phyloP scores from a whole-genome alignment of 2,113 vertebrate species.

The Ailurus styani region DNA sequence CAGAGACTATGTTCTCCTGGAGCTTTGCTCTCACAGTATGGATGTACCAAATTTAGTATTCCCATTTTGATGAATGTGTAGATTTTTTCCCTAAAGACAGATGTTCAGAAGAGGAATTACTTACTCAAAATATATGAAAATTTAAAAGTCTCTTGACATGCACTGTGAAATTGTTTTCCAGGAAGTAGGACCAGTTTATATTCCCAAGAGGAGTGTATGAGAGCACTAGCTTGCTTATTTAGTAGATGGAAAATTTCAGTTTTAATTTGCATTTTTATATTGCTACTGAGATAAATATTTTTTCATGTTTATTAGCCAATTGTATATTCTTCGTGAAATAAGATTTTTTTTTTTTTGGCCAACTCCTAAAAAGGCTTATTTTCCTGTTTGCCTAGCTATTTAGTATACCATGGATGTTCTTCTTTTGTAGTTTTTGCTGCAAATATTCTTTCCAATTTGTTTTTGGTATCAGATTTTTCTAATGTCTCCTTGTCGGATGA shows the following conservation, averaged over 20 bases:
- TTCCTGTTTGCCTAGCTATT: constrained; percentile 14
- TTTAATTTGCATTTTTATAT: constrained; percentile 39
- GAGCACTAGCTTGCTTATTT: not conserved
- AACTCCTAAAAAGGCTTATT: not conserved
- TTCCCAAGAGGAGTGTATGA: not conserved
- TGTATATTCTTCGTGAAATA: constrained; percentile 11
- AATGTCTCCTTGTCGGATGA: not conserved
- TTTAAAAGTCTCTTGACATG: not conserved
- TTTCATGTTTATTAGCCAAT: constrained; percentile 17
- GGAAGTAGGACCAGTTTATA: not conserved
- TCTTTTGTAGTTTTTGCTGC: not conserved
- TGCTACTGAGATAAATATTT: not conserved
- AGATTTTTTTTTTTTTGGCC: not conserved
- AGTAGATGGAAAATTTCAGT: constrained; percentile 7
- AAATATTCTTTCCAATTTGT: constrained; percentile 6
- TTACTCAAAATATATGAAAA: not conserved
- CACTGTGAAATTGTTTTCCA: constrained; percentile 35
- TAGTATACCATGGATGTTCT: not conserved
- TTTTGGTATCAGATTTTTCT: not conserved
- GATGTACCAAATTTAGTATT: not conserved
- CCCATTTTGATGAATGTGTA: not conserved
- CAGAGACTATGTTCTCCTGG: not conserved
- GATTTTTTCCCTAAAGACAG: not conserved
- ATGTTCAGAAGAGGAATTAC: constrained; percentile 2
- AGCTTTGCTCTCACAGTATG: not conserved